Base-by-base conservation (phyloP, 2,888 invertebrate genomes). In the Nemotelus pantherinus region DNA sequence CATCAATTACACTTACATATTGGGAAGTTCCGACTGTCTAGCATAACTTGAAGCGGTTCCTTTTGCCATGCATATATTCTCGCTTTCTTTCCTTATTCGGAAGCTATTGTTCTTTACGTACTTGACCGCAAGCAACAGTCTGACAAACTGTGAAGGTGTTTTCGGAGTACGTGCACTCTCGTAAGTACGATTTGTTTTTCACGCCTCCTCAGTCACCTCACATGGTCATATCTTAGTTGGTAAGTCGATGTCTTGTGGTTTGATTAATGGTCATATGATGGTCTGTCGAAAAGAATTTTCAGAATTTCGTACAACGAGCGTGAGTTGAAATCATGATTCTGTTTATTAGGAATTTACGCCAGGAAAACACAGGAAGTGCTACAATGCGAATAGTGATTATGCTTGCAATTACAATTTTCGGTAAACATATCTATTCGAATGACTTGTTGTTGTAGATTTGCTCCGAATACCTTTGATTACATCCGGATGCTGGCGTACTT, bases 201-300 rank as follows among this genome's bases (percentile, higher is more conserved):
- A 5, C 58, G 47, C 65, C n/a, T 47, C 65, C 41, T 47, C 43
- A n/a, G 44, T 0, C 3, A 53, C 44, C 25, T 25, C 25, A 25
- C 25, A 25, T 25, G 25, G 25, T 25, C 25, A 25, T 1, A 25
- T 25, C 25, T 25, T 25, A n/a, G 25, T 25, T 25, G 25, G 25
- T 25, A 25, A 25, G 25, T 25, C 25, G 25, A 25, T 48, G 70
- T 50, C 70, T 41, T 70, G 55, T 70, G 53, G 70, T 70, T 70
- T 70, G 55, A 70, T 70, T 39, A 53, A 68, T 53, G 3, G 44
- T 68, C 50, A 68, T 47, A 53, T 68, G 68, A 68, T 39, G 50
- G 50, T 50, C 25, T 58, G 58, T 9, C 9, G 4, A 10, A 25
- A 58, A 58, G 25, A 58, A 58, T n/a, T 58, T n/a, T 58, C n/a